Evolutionary conservation across 2,888 invertebrate genomes (phyloP).

Genomic region (Torymus texanus): DNA sequence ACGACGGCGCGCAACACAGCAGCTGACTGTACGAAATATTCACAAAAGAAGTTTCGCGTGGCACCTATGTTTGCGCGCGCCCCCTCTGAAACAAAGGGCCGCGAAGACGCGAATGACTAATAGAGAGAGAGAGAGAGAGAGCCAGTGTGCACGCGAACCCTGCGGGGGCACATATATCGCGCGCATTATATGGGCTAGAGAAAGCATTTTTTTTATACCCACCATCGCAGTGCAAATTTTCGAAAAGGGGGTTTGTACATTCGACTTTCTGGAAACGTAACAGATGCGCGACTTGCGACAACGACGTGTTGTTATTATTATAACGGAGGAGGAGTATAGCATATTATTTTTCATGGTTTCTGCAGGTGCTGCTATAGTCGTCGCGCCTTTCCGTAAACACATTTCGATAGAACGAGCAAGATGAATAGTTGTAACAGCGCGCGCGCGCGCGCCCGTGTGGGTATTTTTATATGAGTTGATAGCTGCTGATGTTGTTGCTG

Average conservation of each 20-base stretch:
- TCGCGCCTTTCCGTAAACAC: slow-evolving; percentile 42
- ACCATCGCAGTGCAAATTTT: no score
- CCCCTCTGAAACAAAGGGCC: slow-evolving; percentile 66
- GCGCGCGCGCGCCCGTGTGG: no score
- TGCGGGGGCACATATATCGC: no score
- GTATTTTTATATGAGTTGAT: no score
- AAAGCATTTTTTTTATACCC: no score
- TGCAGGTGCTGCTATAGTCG: slow-evolving; percentile 24
- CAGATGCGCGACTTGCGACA: slow-evolving; percentile 15
- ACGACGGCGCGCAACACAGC: slow-evolving; percentile 53
- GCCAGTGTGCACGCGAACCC: background rate
- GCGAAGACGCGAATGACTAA: slow-evolving; percentile 58
- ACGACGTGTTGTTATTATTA: background rate
- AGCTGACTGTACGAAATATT: slow-evolving; percentile 47
- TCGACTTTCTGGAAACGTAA: slow-evolving; percentile 20
- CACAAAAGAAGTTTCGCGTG: slow-evolving; percentile 63
- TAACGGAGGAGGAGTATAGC: no score
- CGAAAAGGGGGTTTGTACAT: no score
- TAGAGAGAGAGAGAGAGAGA: slow-evolving; percentile 33
- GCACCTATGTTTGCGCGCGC: slow-evolving; percentile 4
- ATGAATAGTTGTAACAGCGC: no score
- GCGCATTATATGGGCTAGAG: no score
- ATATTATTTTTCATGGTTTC: slow-evolving; percentile 3
- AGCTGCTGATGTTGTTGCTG: no score
- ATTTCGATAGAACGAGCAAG: background rate